Percentiles rank a stretch among this genome's conserved stretches.
Conservation (phyloP, 1,140 invertebrate species). For the Bombus sibiricus region DNA sequence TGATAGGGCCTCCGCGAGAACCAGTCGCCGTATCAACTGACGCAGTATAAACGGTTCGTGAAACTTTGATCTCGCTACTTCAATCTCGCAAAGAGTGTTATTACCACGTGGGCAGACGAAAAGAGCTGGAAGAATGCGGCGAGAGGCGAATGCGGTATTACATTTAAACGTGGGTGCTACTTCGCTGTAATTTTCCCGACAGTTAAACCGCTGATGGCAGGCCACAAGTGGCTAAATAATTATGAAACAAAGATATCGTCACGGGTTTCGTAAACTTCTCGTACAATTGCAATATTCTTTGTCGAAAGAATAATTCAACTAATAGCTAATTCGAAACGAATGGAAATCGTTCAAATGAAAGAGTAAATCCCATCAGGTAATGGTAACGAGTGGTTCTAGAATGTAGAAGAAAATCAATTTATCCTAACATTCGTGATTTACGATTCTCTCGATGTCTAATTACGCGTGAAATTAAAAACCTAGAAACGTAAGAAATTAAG, state of each 20-base stretch:
- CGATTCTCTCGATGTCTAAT: background rate
- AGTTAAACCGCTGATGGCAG: slow-evolving; percentile 13
- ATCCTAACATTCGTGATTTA: background rate
- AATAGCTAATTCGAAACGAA: background rate
- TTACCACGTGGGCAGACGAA: slow-evolving; percentile 42
- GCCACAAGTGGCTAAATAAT: background rate
- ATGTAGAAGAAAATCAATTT: background rate
- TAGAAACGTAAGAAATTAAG: background rate
- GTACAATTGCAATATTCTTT: background rate
- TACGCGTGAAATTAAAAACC: background rate
- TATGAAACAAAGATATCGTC: background rate
- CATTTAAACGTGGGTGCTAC: slow-evolving; percentile 40
- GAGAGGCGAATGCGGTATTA: background rate
- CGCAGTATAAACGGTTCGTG: background rate
- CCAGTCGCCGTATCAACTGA: background rate
- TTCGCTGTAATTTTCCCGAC: slow-evolving; percentile 24
- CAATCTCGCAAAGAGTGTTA: slow-evolving; percentile 34
- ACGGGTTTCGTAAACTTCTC: background rate
- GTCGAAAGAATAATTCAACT: background rate
- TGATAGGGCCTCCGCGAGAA: slow-evolving; percentile 8
- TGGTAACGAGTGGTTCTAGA: background rate
- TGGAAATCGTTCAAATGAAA: background rate
- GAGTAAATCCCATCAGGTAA: background rate
- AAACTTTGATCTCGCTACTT: slow-evolving; percentile 42
- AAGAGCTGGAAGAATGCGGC: slow-evolving; percentile 3